phyloP scores from a whole-genome alignment of 2,888 invertebrate species.

The Drosophila histrio region DNA sequence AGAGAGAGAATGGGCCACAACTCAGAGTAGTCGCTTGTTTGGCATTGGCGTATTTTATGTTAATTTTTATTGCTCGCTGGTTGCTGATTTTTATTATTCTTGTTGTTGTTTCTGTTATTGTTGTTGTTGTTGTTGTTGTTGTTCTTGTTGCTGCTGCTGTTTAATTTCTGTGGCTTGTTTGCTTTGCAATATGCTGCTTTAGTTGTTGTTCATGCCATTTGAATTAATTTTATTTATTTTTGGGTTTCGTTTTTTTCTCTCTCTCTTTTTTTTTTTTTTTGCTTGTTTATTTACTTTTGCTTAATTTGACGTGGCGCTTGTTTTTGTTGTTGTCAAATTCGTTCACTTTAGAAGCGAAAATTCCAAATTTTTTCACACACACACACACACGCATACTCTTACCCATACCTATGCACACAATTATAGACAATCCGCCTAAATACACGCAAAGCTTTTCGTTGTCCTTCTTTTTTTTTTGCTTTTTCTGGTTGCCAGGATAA shows the following conservation, averaged over 20 bases:
- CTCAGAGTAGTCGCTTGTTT: slow-evolving; percentile 27
- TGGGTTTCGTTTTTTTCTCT: slow-evolving; percentile 24
- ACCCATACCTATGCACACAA: slow-evolving; percentile 8
- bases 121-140: slow-evolving; percentile 12
- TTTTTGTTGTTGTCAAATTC: slow-evolving; percentile 38
- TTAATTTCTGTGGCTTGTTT: slow-evolving; percentile 28
- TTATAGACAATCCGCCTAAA: slow-evolving; percentile 55
- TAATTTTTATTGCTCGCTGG: slow-evolving; percentile 71
- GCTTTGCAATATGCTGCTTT: slow-evolving; percentile 27
- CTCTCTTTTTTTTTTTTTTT: slow-evolving; percentile 13
- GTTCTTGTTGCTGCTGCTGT: slow-evolving; percentile 16
- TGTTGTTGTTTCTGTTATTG: slow-evolving; percentile 28
- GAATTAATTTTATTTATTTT: slow-evolving; percentile 75
- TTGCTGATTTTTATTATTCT: slow-evolving; percentile 63
- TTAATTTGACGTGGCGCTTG: slow-evolving; percentile 53
- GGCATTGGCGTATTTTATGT: slow-evolving; percentile 67
- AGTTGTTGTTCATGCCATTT: slow-evolving; percentile 51
- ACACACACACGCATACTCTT: not conserved
- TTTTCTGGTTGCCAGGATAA: slow-evolving; percentile 15
- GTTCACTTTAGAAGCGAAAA: slow-evolving; percentile 2
- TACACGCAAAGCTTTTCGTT: slow-evolving; percentile 52
- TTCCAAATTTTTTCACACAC: slow-evolving; percentile 6
- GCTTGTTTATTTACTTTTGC: slow-evolving; percentile 64
- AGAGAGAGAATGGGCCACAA: not conserved
- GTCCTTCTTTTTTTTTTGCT: slow-evolving; percentile 18